Percentiles rank a stretch among this genome's conserved stretches.
Evolutionary conservation across 1,140 invertebrate genomes (phyloP).

Genomic region (Xylocopa sonorina): DNA sequence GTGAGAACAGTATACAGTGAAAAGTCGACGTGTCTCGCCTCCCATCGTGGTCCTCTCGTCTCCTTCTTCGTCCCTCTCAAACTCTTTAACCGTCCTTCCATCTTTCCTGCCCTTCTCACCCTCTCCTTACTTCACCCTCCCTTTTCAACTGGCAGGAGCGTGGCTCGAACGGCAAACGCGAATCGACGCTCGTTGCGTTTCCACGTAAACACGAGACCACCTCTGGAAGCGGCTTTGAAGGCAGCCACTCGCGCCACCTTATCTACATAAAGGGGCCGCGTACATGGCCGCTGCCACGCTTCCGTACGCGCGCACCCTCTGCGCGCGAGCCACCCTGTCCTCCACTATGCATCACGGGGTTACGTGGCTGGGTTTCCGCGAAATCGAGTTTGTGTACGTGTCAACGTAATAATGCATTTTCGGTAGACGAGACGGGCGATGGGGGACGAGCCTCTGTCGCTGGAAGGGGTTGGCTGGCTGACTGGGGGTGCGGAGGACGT

Average conservation of each 20-base stretch:
- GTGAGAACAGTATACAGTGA: neutral
- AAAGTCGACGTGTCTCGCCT: neutral
- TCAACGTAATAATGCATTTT: slow-evolving; percentile 75
- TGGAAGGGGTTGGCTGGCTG: no score
- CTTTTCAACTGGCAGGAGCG: neutral
- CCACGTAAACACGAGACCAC: slow-evolving; percentile 37
- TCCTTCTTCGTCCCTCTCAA: neutral
- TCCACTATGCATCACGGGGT: slow-evolving; percentile 66
- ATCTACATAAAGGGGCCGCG: slow-evolving; percentile 29
- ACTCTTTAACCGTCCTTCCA: slow-evolving; percentile 17
- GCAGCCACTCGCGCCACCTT: slow-evolving; percentile 2
- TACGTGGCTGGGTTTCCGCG: slow-evolving; percentile 71
- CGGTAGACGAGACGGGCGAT: slow-evolving; percentile 43
- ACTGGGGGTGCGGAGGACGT: no score
- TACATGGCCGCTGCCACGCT: neutral
- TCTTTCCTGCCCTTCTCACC: neutral
- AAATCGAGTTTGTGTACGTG: slow-evolving; percentile 73
- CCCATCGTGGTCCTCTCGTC: neutral
- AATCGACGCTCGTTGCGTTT: slow-evolving; percentile 38
- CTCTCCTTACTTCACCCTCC: neutral
- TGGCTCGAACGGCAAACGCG: slow-evolving; percentile 12
- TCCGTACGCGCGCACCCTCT: neutral
- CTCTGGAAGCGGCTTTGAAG: slow-evolving; percentile 29
- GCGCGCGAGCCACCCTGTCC: neutral
- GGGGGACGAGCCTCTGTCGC: neutral